Evolutionary conservation across 1,140 invertebrate genomes (phyloP).

Genomic region (Sarcophaga bullata): DNA sequence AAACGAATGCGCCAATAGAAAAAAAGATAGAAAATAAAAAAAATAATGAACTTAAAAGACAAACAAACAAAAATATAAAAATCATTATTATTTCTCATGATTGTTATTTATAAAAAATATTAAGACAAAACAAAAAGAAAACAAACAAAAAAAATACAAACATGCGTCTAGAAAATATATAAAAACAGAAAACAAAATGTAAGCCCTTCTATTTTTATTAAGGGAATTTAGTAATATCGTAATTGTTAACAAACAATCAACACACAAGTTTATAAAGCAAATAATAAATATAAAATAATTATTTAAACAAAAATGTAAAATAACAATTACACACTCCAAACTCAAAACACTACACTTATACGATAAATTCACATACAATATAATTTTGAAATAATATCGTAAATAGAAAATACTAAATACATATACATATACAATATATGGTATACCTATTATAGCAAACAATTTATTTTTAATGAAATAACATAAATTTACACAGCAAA

Average conservation of each 20-base stretch:
- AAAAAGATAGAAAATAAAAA: constrained; percentile 13
- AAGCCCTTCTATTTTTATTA: constrained; percentile 31
- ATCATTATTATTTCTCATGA: constrained; percentile 7
- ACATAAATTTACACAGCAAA: too few relatives aligned
- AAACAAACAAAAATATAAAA: constrained; percentile 19
- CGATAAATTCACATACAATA: too few relatives aligned
- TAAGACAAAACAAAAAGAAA: background rate
- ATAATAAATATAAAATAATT: too few relatives aligned
- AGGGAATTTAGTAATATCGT: background rate
- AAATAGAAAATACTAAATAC: too few relatives aligned
- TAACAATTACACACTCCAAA: background rate
- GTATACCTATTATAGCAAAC: too few relatives aligned
- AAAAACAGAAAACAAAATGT: background rate
- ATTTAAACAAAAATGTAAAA: background rate
- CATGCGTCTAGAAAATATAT: background rate
- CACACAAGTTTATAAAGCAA: too few relatives aligned
- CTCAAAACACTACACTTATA: too few relatives aligned
- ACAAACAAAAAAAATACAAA: too few relatives aligned
- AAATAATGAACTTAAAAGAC: background rate
- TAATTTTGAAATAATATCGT: too few relatives aligned
- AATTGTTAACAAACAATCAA: constrained; percentile 20
- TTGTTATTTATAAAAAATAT: background rate
- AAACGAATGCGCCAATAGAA: background rate
- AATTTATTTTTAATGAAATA: too few relatives aligned
- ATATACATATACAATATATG: too few relatives aligned